Percentiles rank a stretch among this genome's conserved stretches.
Evolutionary conservation across 53 echinoderm and acorn worm genomes (phyloP).

Genomic region (Patiria pectinifera): DNA sequence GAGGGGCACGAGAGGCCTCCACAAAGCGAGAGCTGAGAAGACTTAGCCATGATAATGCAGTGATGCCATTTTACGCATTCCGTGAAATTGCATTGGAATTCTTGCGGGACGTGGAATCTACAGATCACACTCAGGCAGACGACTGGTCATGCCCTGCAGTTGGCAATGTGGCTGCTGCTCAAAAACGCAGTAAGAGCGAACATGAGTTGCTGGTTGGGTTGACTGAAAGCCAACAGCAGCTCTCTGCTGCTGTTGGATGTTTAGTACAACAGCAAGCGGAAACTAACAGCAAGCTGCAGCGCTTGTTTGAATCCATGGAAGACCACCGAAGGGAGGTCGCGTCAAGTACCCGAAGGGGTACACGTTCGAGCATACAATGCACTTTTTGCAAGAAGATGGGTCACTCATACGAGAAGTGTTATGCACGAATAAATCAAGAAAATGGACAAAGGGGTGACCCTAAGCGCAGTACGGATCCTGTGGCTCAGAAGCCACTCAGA

Average conservation of each 20-base stretch:
- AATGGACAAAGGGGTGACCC: not conserved
- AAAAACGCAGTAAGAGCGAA: conserved; percentile 9
- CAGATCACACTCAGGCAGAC: not conserved
- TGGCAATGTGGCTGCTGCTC: not conserved
- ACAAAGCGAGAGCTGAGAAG: conserved; percentile 31
- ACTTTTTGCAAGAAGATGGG: not conserved
- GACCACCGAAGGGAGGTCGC: not conserved
- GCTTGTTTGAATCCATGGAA: not conserved
- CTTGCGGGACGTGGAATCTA: not conserved
- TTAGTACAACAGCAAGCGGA: conserved; percentile 5
- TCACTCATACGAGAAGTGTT: conserved; percentile 12
- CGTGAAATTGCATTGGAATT: conserved; percentile 10
- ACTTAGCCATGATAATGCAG: conserved; percentile 20
- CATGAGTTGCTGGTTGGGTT: conserved; percentile 21
- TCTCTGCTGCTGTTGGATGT: conserved; percentile 19
- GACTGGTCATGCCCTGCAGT: not conserved
- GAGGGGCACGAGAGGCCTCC: conserved; percentile 46
- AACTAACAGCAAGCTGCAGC: conserved; percentile 6
- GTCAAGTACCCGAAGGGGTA: not conserved
- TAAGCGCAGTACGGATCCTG: not conserved
- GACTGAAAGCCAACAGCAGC: conserved; percentile 9
- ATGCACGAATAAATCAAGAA: conserved; percentile 10
- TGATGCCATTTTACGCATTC: conserved; percentile 1
- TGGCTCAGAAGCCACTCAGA: not conserved
- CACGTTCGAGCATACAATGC: not conserved